A percentile compares a stretch with the other conserved stretches of the same genome.
These are phyloP conservation scores for Villa cingulata DNA, from an alignment of 2,888 invertebrate genomes.

Conservation along the genomic window DNA sequence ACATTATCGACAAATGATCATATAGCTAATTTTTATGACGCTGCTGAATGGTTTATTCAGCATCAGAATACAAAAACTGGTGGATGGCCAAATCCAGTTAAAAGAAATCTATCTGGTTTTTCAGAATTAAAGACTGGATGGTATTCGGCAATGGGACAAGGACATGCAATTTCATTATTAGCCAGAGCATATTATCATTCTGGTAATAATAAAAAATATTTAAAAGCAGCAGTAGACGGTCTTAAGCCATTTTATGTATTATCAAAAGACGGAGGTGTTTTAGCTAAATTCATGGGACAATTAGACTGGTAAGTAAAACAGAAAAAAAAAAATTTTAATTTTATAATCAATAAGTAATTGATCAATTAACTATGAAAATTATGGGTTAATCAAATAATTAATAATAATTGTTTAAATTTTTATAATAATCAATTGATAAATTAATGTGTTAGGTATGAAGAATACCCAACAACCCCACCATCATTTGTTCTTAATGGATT, in stretches of 20 bases:
- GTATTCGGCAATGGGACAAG: slow-evolving; percentile 98
- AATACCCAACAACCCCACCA: slow-evolving; percentile 91
- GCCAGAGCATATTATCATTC: slow-evolving; percentile 80
- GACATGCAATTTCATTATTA: slow-evolving; percentile 90
- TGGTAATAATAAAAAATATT: slow-evolving; percentile 59
- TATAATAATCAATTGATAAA: slow-evolving; percentile 9
- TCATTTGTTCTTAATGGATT: slow-evolving; percentile 97
- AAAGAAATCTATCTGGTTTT: slow-evolving; percentile 59
- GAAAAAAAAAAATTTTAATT: too few species aligned
- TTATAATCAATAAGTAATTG: too few species aligned
- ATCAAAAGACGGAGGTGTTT: slow-evolving; percentile 65
- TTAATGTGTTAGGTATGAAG: slow-evolving; percentile 92
- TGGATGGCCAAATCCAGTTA: slow-evolving; percentile 87
- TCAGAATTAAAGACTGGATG: slow-evolving; percentile 73
- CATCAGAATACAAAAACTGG: slow-evolving; percentile 74
- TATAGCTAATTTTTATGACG: slow-evolving; percentile 78
- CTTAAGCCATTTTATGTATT: slow-evolving; percentile 63
- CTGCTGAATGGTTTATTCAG: slow-evolving; percentile 82
- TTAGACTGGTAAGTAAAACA: slow-evolving; percentile 62
- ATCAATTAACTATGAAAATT: too few species aligned
- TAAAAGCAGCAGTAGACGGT: slow-evolving; percentile 69
- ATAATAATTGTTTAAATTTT: background rate
- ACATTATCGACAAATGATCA: slow-evolving; percentile 74
- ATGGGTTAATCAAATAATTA: too few species aligned
- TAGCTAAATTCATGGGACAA: slow-evolving; percentile 71